A percentile compares a stretch with the other conserved stretches of the same genome.
Evolutionary conservation across 2,113 vertebrate genomes (phyloP).

Genomic region (Psammodynastes pulverulentus): DNA sequence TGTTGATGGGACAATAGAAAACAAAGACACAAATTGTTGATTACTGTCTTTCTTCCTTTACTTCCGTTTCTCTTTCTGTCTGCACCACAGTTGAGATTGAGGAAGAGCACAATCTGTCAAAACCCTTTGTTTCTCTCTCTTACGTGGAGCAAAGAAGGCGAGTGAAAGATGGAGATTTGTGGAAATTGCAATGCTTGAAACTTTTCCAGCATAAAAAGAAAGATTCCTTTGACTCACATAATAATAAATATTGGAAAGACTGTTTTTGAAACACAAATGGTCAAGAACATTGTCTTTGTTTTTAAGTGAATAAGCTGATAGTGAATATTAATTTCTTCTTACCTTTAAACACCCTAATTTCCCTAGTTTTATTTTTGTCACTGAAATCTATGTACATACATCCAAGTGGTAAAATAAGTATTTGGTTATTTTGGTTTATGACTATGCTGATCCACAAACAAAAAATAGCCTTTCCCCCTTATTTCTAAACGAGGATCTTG

Average conservation of each 20-base stretch:
- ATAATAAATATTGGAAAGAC: background rate
- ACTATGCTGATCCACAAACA: background rate
- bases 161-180: background rate
- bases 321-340: background rate
- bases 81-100: background rate
- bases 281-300: background rate
- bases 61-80: background rate
- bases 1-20: background rate
- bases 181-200: background rate
- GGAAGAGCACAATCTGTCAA: background rate
- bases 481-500: background rate
- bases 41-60: background rate
- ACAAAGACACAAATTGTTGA: background rate
- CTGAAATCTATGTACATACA: accelerated
- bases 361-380: background rate
- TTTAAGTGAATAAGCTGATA: background rate
- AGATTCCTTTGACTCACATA: background rate
- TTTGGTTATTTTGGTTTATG: background rate
- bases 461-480: background rate
- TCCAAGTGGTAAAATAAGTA: background rate
- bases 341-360: background rate
- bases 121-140: background rate
- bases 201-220: background rate
- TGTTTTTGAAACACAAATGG: background rate
- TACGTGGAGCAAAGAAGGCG: background rate